Base-by-base conservation (phyloP, 2,888 invertebrate genomes). In the Oxyteleia sp. region DNA sequence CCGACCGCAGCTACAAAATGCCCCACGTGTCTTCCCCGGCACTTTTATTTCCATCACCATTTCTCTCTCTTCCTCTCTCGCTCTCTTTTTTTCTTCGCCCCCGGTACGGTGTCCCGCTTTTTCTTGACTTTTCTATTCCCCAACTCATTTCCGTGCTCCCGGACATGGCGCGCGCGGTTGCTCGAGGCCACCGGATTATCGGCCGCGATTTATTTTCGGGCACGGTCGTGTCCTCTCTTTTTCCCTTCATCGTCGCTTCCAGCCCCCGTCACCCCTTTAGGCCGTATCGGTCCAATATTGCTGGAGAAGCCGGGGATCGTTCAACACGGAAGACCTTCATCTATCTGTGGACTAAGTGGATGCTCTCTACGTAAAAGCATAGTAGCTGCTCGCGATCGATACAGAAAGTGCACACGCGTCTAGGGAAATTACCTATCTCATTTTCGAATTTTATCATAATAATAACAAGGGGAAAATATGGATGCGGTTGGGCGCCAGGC, bases 311-410 rank as follows among this genome's bases (percentile, higher is more conserved):
- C 64, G 63, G 57, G 49, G 72, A 83, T 80, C 75, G 80, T 72
- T 75, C 66, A 49, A 55, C 75, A 45, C 71, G 84, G 53, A 72
- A 84, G 78, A 78, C 78, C 81, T 84, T 84, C 84, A 84, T 84
- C 72, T 81, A 76, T 84, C 84, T 81, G 57, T 35, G 72, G 76
- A 80, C 84, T 84, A 80, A 84, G 84, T 80, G 78, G 83, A 55
- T 79, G 80, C 66, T 76, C 66, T 80, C 66, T 64, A 71, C 71
- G 79, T 84, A 84, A 84, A 84, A 84, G 84, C 84, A 81, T 75
- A 59, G 76, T 7, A 32, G 32, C 43, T 57, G 57, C 57, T 23
- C 13, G 15, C 72, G 84, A 84, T 84, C 84, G 84, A 84, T 84
- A 84, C 68, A 16, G 51, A 84, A 84, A 84, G 71, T 79, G 64